These are phyloP conservation scores for Hemibates koningsi DNA, from an alignment of 2,113 vertebrate genomes.

Conservation along the genomic window DNA sequence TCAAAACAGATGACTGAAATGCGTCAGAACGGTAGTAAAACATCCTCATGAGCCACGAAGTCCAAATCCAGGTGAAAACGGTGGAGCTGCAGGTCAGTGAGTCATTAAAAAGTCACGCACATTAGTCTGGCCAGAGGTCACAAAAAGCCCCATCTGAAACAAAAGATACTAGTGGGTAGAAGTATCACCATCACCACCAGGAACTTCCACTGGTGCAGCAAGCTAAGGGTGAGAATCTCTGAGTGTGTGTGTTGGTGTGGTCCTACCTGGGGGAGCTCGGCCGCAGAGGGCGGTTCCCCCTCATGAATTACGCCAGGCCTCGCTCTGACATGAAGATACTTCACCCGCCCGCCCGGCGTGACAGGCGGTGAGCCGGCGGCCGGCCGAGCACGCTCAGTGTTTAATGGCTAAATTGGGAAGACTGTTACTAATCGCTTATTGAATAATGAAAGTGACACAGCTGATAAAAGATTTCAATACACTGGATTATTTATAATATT, in stretches of 20 bases:
- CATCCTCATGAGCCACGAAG: not conserved
- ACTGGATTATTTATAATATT: conserved; percentile 84
- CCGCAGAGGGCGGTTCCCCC: conserved; percentile 43
- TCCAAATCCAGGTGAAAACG: not conserved
- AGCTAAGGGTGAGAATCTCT: not conserved
- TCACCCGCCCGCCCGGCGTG: conserved; percentile 55
- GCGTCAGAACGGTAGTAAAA: not conserved
- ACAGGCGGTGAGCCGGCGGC: conserved; percentile 46
- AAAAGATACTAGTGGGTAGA: not conserved
- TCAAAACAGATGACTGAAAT: not conserved
- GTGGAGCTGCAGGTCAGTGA: not conserved
- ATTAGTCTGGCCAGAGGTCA: not conserved
- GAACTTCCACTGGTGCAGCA: not conserved
- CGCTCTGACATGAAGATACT: conserved; percentile 66
- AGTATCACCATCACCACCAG: not conserved
- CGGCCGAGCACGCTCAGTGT: conserved; percentile 45
- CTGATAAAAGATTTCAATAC: conserved; percentile 94
- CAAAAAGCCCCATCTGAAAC: not conserved
- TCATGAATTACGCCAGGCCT: conserved; percentile 65
- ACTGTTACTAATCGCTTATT: conserved; percentile 83
- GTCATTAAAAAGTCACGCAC: not conserved
- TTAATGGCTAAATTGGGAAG: conserved; percentile 80
- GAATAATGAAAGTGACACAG: conserved; percentile 94
- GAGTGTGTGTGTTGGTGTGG: not conserved
- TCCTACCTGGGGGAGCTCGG: conserved; percentile 27